Conservation (phyloP, 2,113 vertebrate species). For the Corynorhinus townsendii region DNA sequence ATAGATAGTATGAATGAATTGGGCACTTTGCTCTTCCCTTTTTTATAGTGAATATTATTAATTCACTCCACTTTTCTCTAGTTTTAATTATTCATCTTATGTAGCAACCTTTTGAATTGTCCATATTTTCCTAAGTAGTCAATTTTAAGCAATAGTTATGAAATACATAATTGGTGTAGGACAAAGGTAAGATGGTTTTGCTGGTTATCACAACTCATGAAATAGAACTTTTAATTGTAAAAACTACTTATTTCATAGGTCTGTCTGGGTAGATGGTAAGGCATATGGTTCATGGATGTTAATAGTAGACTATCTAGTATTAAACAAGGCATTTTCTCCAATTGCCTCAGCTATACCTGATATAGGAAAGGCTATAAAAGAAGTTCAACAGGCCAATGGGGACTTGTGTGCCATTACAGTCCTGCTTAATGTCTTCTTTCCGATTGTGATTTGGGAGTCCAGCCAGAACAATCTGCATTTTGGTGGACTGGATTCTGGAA, state of each 20-base stretch:
- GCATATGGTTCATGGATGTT: not conserved
- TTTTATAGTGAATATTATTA: not conserved
- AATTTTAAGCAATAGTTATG: not conserved
- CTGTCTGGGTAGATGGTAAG: not conserved
- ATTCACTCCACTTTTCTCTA: not conserved
- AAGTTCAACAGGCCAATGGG: not conserved
- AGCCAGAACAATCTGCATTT: not conserved
- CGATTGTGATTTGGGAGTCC: not conserved
- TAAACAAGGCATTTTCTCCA: not conserved
- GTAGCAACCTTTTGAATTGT: not conserved
- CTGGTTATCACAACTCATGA: not conserved
- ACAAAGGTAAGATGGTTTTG: not conserved
- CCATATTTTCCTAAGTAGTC: not conserved
- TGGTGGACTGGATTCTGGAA: not conserved
- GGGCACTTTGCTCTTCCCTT: not conserved
- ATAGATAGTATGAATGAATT: not conserved
- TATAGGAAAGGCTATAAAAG: not conserved
- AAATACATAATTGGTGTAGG: not conserved
- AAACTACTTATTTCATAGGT: not conserved
- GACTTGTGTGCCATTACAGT: accelerated
- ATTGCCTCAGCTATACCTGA: not conserved
- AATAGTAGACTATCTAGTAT: not conserved
- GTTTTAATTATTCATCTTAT: not conserved
- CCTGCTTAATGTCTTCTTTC: not conserved
- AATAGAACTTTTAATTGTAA: not conserved